Evolutionary conservation across 2,888 invertebrate genomes (phyloP).

Genomic region (Chrysopilus asiliformis): DNA sequence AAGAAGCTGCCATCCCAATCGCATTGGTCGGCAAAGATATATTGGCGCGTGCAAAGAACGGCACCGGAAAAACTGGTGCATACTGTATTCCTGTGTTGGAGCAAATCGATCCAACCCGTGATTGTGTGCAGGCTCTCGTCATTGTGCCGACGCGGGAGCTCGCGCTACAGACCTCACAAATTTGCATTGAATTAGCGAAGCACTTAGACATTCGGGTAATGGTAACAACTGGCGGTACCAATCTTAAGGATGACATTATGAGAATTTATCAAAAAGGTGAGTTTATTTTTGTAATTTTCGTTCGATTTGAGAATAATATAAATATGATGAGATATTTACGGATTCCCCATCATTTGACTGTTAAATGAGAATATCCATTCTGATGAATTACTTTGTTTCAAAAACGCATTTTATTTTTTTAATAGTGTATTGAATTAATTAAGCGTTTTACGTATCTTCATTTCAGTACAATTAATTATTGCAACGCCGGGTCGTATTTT

Average conservation of each 20-base stretch:
- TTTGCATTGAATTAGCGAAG: slow-evolving; percentile 96
- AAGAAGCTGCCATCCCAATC: slow-evolving; percentile 98
- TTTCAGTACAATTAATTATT: slow-evolving; percentile 90
- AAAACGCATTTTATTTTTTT: neutral
- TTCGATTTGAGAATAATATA: neutral
- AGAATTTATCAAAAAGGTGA: slow-evolving; percentile 94
- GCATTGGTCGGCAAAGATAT: slow-evolving; percentile 96
- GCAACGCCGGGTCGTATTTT: slow-evolving; percentile 99
- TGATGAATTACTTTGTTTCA: slow-evolving; percentile 10
- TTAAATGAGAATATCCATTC: slow-evolving; percentile 16
- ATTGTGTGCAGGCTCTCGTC: slow-evolving; percentile 93
- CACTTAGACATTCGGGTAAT: slow-evolving; percentile 95
- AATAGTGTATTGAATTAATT: too few relatives aligned
- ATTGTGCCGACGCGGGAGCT: slow-evolving; percentile 98
- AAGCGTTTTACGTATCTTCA: too few relatives aligned
- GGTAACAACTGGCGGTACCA: slow-evolving; percentile 99
- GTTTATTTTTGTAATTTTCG: neutral
- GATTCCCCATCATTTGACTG: slow-evolving; percentile 18
- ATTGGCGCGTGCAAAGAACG: slow-evolving; percentile 97
- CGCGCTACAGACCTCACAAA: slow-evolving; percentile 98
- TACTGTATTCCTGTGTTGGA: slow-evolving; percentile 98
- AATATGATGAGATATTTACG: slow-evolving; percentile 13
- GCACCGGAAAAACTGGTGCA: slow-evolving; percentile 98
- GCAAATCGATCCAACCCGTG: slow-evolving; percentile 78
- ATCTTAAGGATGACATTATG: slow-evolving; percentile 96